Evolutionary conservation across 2,888 invertebrate species (phyloP), one percentile per base, ranked within the genome.

Genomic region (Drosophila affinis): DNA sequence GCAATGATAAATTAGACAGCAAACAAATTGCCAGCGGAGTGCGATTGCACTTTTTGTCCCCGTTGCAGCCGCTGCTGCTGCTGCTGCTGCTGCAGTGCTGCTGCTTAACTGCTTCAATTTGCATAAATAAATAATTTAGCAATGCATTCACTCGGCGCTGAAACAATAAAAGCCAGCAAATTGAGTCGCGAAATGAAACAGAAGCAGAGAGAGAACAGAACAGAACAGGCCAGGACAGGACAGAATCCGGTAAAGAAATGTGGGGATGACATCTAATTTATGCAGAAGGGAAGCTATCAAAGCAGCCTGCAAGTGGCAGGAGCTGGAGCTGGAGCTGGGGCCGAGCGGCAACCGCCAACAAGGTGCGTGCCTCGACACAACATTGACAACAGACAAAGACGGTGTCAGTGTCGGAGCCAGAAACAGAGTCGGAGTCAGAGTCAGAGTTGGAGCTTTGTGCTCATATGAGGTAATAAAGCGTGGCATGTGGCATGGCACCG

Each of bases 71-170:
- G 63, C 48, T 49, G 63, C 63, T 24, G 47, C 34, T 49, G 61
- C 52, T n/a, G 63, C 48, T 49, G 63, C 63, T 24, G 47, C 34
- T 49, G 61, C 52, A 47, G 59, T 39, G 63, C 48, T 52, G 65
- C 63, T 63, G 77, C 74, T 86, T 88, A 86, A 87, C 88, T 86
- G 85, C 75, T 83, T 86, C 79, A 77, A 88, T 86, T 86, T 87
- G 88, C 88, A 86, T 86, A 86, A 86, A 86, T 86, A 86, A 86
- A 86, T 86, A 86, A 86, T 86, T 86, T 86, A 86, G 68, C 73
- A 64, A 67, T 54, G 65, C 77, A 76, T 63, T 62, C 60, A 60
- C 61, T 62, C 53, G 58, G 58, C 29, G 59, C 74, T 73, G 75
- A 59, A 73, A 79, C 80, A 85, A 84, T 85, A 84, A 87, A 71